Conservation (phyloP, 2,113 vertebrate species). For the Dromaius novaehollandiae region DNA sequence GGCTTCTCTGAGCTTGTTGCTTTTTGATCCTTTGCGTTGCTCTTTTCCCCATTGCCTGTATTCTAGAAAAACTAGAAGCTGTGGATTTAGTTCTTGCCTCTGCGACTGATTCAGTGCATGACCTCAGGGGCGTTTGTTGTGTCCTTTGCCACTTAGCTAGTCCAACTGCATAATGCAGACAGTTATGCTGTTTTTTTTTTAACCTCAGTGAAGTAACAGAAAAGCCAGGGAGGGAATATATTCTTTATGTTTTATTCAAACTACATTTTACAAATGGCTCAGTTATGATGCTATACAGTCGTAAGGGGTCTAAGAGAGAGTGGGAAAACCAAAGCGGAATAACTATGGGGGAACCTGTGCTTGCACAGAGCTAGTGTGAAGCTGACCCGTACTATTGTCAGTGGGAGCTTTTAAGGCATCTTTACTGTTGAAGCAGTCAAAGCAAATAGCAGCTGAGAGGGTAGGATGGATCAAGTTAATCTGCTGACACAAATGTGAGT, state of each 20-base stretch:
- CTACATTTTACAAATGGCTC: not conserved
- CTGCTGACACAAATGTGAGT: not conserved
- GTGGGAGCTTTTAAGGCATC: not conserved
- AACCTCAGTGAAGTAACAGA: not conserved
- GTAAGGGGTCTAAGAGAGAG: not conserved
- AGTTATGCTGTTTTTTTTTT: not conserved
- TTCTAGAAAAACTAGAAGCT: not conserved
- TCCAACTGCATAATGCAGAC: not conserved
- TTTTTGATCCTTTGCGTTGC: not conserved
- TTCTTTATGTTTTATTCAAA: not conserved
- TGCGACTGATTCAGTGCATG: not conserved
- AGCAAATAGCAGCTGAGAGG: not conserved
- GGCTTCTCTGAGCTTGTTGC: not conserved
- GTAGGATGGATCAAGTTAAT: not conserved
- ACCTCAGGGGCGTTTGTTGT: not conserved
- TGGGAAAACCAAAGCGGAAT: not conserved
- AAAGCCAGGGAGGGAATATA: not conserved
- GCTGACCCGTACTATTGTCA: not conserved
- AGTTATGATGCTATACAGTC: not conserved
- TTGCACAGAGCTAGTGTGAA: not conserved
- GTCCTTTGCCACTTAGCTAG: not conserved
- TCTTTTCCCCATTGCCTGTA: not conserved
- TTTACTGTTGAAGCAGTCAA: not conserved
- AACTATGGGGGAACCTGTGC: not conserved
- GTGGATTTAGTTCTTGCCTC: not conserved